Base-by-base conservation (phyloP, 2,888 invertebrate genomes). In the Priocnemis perturbator region DNA sequence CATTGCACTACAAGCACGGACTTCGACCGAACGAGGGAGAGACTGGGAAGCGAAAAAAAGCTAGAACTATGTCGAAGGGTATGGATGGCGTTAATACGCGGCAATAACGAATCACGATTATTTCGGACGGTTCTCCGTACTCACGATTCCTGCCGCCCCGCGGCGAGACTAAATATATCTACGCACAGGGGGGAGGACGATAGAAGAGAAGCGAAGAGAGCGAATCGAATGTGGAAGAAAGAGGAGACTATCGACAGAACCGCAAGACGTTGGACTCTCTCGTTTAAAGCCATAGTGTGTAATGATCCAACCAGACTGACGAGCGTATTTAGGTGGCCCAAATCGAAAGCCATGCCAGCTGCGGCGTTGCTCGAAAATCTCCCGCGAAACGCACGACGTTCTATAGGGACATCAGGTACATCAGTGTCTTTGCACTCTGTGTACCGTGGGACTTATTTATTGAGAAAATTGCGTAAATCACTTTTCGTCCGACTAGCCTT, bases 131-230 rank as follows among this genome's bases (percentile, higher is more conserved):
- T 47, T 45, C 52, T 53, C 23, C 19, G 75, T 77, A 77, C 67
- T 70, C 70, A 69, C 78, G 74, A 80, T 80, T 76, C 50, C 44
- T 67, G 71, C 67, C 71, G 69, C 71, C 76, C 70, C 71, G 81
- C 81, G 74, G 76, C 76, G 69, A 67, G 62, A 75, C 81, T 84
- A 84, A 84, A 84, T 84, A 84, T 84, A 84, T 78, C 78, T 57
- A 69, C 57, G 73, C 69, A 76, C 65, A 64, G 69, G 79, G 70
- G 57, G 44, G 55, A 52, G 57, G 30, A 26, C 30, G 23, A 48
- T 20, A 48, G 48, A 19, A 14, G 26, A 57, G 37, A n/a, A 60
- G 26, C 5, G 55, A 20, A 44, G 58, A 58, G 20, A 45, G 15
- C 11, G 19, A 30, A 37, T 30, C 37, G 58, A 47, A 59, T 21